Conservation (phyloP, 2,797 vertebrate species). For the Mus spretus region DNA sequence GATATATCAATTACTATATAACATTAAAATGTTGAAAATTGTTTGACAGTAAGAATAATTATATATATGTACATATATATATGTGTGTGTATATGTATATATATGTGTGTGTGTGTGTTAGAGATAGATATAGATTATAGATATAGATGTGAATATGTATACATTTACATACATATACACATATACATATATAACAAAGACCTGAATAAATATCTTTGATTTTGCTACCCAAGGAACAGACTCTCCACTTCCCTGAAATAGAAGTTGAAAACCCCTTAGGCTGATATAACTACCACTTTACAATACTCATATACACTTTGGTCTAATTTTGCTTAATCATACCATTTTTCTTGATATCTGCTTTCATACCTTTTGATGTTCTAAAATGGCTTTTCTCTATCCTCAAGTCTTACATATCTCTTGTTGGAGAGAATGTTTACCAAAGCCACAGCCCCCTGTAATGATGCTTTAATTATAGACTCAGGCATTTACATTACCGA, state of each 20-base stretch:
- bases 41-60: neutral
- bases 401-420: neutral
- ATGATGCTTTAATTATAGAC: neutral
- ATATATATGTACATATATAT: neutral
- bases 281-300: neutral
- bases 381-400: neutral
- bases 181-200: neutral
- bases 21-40: neutral
- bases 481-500: neutral
- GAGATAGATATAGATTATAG: no score
- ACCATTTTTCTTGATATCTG: neutral
- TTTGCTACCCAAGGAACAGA: neutral
- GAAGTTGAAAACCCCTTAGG: neutral
- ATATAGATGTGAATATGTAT: no score
- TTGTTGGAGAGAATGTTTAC: neutral
- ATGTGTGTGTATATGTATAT: no score
- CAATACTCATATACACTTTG: neutral
- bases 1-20: neutral
- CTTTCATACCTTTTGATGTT: neutral
- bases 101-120: no score
- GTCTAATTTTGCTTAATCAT: neutral
- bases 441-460: neutral
- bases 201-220: neutral
- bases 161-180: no score
- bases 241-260: neutral